Evolutionary conservation across 2,888 invertebrate genomes (phyloP).

Genomic region (Hedya salicella): DNA sequence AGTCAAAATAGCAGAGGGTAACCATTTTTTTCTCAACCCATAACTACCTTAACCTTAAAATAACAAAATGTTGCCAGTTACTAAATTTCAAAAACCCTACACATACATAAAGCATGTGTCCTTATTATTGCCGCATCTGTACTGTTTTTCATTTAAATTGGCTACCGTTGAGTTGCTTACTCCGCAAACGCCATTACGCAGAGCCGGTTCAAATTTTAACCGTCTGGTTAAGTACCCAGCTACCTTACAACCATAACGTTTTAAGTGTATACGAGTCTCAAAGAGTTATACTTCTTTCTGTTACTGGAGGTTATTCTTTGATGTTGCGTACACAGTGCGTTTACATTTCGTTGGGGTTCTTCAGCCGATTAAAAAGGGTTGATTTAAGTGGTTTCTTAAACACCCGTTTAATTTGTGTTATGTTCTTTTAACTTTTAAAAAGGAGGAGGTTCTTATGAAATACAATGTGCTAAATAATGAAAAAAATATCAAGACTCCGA

Average conservation of each 20-base stretch:
- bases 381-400: too few species aligned
- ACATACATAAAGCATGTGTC: too few species aligned
- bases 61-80: too few species aligned
- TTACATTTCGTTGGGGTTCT: constrained; percentile 6
- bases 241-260: not conserved
- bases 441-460: too few species aligned
- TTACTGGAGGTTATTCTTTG: not conserved
- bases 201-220: constrained; percentile 18
- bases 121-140: constrained; percentile 16
- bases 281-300: not conserved
- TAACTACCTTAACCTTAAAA: too few species aligned
- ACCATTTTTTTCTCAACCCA: too few species aligned
- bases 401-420: too few species aligned
- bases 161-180: constrained; percentile 14
- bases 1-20: too few species aligned
- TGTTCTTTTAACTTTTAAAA: too few species aligned
- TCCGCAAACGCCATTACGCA: constrained; percentile 16
- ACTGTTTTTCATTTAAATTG: not conserved
- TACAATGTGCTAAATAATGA: too few species aligned
- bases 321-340: not conserved
- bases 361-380: not conserved
- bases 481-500: too few species aligned
- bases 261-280: not conserved
- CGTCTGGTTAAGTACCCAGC: not conserved
- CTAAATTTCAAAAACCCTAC: too few species aligned